Conservation (phyloP, 1,140 invertebrate species). For the Solen grandis region DNA sequence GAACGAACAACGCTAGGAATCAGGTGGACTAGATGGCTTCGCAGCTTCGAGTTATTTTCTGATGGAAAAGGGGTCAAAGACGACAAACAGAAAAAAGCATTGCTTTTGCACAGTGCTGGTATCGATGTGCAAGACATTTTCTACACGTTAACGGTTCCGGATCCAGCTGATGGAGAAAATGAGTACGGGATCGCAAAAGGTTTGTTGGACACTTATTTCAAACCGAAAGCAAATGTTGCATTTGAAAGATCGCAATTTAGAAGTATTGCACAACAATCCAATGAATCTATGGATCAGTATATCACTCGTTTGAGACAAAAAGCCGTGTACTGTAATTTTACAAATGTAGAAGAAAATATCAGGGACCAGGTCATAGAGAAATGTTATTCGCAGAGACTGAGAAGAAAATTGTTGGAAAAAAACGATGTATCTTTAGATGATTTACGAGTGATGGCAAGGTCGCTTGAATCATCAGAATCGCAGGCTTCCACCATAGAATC, state of each 20-base stretch:
- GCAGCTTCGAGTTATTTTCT: conserved; percentile 52
- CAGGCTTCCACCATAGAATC: conserved; percentile 44
- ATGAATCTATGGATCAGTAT: conserved; percentile 54
- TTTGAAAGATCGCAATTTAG: conserved; percentile 40
- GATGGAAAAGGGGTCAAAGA: conserved; percentile 52
- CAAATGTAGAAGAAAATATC: conserved; percentile 45
- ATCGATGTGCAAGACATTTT: conserved; percentile 59
- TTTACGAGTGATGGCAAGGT: conserved; percentile 30
- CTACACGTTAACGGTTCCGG: conserved; percentile 22
- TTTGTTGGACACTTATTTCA: conserved; percentile 46
- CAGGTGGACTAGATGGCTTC: conserved; percentile 55
- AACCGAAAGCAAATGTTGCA: conserved; percentile 35
- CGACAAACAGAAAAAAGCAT: conserved; percentile 30
- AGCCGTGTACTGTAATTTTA: conserved; percentile 54
- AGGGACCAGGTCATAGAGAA: conserved; percentile 60
- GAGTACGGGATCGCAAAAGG: conserved; percentile 34
- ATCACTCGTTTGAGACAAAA: conserved; percentile 47
- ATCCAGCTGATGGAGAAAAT: conserved; percentile 29
- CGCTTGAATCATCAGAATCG: conserved; percentile 44
- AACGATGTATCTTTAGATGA: conserved; percentile 38
- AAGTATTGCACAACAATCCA: conserved; percentile 16
- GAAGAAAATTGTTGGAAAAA: conserved; percentile 51
- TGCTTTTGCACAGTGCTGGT: conserved; percentile 59
- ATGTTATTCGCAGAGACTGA: conserved; percentile 35
- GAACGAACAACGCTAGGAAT: conserved; percentile 14